Conservation (phyloP, 2,888 invertebrate species). For the Drosophila atroscutellata region DNA sequence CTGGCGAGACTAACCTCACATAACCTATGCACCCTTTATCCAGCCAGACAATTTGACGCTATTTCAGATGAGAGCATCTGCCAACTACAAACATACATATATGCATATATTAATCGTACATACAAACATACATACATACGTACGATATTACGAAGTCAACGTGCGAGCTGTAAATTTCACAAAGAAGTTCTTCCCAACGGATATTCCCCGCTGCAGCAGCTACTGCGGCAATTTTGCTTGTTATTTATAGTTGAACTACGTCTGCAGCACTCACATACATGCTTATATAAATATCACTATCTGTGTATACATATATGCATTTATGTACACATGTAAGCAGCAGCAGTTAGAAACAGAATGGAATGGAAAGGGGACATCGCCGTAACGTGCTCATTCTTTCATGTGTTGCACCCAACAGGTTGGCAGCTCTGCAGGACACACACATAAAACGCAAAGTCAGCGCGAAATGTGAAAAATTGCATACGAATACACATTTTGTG, state of each 20-base stretch:
- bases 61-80: not conserved
- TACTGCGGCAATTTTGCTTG: slow-evolving; percentile 3
- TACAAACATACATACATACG: not conserved
- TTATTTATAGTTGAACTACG: slow-evolving; percentile 48
- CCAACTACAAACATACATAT: not conserved
- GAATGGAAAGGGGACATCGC: not conserved
- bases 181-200: slow-evolving; percentile 9
- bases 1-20: not conserved
- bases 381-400: slow-evolving; percentile 10
- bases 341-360: slow-evolving; percentile 3
- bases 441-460: not conserved
- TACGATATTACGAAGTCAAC: slow-evolving; percentile 24
- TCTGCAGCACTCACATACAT: not conserved
- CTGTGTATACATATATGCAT: not conserved
- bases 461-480: not conserved
- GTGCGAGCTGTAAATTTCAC: slow-evolving; percentile 4
- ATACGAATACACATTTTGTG: slow-evolving; percentile 4
- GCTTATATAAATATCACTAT: not conserved
- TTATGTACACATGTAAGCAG: slow-evolving; percentile 3
- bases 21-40: not conserved
- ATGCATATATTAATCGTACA: not conserved
- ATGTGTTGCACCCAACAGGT: slow-evolving; percentile 52
- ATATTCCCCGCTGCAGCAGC: slow-evolving; percentile 12
- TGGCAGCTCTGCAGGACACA: slow-evolving; percentile 27
- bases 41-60: slow-evolving; percentile 1